Evolutionary conservation across 1,140 invertebrate genomes (phyloP), one percentile per base, ranked within the genome.

Genomic region (Diplogasteroides magnus): DNA sequence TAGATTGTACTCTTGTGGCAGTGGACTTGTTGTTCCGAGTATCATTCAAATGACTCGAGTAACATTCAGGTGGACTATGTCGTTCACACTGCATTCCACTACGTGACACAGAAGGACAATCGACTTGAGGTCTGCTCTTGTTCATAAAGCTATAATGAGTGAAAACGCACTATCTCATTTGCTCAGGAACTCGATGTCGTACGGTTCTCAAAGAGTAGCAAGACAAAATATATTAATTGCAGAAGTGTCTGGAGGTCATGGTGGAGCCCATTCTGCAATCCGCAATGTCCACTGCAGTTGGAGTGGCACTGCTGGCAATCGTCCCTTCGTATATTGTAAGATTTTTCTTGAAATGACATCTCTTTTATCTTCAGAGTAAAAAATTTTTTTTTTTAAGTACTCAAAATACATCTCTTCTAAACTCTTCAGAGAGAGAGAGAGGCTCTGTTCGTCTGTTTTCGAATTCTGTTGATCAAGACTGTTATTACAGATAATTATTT

Each of bases 51-150:
- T 19, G 15, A 23, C 55, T 56, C 23, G 15, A 56, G 15, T 23
- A 26, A 13, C 28, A 67, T 72, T 26, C 63, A 77, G 15, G 78
- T 79, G 2, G 78, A 79, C 65, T 79, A 81, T 63, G 78, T 78
- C 19, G 75, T 77, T 26, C 78, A 81, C 61, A 68, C 79, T 25
- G 76, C 77, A 2, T 80, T 77, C 66, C 77, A 81, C 64, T 81
- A 69, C 69, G 60, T 81, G 27, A 70, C 63, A 60, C 69, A 76
- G 28, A 59, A 64, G 28, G 59, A 48, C 13, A 66, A 78, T 48
- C 67, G 77, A n/a, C 57, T 78, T 6, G 73, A 78, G 69, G 77
- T 77, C 26, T 2, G 14, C 31, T 19, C 13, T 11, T 19, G 31
- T n/a, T n/a, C n/a, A n/a, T n/a, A n/a, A n/a, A n/a, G n/a, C n/a